These are phyloP conservation scores for Myioborus melanocephalus DNA, from an alignment of 2,797 vertebrate species.

Conservation along the genomic window DNA sequence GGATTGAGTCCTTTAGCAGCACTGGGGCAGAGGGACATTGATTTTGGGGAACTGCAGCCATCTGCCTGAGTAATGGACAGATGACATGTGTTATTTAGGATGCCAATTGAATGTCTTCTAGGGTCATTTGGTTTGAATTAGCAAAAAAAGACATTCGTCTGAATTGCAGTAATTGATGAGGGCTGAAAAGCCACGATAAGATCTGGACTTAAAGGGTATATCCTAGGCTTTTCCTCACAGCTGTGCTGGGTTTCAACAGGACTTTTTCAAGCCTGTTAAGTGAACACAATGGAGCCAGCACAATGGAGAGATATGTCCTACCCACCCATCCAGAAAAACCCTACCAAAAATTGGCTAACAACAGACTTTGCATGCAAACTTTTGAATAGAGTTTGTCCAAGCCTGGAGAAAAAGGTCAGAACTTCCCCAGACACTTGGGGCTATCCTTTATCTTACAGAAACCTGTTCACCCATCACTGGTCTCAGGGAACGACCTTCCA, in stretches of 20 bases:
- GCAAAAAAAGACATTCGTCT: neutral
- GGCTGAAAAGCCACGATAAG: neutral
- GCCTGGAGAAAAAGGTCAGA: neutral
- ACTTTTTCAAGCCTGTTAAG: neutral
- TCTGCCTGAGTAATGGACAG: neutral
- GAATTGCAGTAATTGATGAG: neutral
- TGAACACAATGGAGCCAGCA: neutral
- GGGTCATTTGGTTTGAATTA: constrained; percentile 26
- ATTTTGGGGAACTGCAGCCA: neutral
- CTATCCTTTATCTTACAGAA: neutral
- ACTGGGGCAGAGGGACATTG: neutral
- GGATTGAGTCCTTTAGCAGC: neutral
- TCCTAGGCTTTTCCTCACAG: neutral
- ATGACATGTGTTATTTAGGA: neutral
- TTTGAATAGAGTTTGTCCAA: neutral
- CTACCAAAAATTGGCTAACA: neutral
- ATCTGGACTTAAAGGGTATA: neutral
- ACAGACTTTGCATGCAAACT: neutral
- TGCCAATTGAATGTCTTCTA: neutral
- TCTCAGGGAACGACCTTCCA: neutral
- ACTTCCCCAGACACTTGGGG: neutral
- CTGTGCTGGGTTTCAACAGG: neutral
- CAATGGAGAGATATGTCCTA: neutral
- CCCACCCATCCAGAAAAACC: neutral
- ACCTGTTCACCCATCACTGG: neutral